These are phyloP conservation scores for Malurus cyaneus DNA, from an alignment of 2,113 vertebrate genomes.

Conservation along the genomic window DNA sequence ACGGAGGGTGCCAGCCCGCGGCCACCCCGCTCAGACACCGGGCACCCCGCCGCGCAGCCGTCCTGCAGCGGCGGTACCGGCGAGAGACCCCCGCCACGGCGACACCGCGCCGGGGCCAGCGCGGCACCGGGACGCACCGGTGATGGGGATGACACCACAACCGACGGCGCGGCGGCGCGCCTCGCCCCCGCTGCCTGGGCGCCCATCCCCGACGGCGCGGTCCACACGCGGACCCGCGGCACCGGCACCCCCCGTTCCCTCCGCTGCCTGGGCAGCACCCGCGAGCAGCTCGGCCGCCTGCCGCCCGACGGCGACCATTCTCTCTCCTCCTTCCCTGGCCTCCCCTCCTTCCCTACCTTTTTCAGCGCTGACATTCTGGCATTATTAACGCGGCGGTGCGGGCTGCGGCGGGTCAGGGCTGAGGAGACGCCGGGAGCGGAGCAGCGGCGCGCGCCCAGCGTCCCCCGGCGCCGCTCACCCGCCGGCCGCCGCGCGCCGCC, in stretches of 20 bases:
- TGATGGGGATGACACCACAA: neutral
- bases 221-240: neutral
- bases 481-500: too few species aligned
- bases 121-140: neutral
- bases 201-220: neutral
- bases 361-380: constrained; percentile 90
- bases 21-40: neutral
- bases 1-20: neutral
- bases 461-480: too few species aligned
- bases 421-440: neutral
- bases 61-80: neutral
- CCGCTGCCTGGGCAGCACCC: neutral
- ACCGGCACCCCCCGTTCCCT: neutral
- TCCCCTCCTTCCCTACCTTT: constrained; percentile 78
- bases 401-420: constrained; percentile 62
- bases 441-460: neutral
- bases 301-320: neutral
- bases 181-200: neutral
- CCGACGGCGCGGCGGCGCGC: neutral
- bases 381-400: constrained; percentile 72
- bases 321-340: neutral
- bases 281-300: neutral
- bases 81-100: neutral
- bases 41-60: neutral
- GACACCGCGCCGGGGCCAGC: neutral